Evolutionary conservation across 2,888 invertebrate species (phyloP), one percentile per base, ranked within the genome.

Genomic region (Agrotis ipsilon): DNA sequence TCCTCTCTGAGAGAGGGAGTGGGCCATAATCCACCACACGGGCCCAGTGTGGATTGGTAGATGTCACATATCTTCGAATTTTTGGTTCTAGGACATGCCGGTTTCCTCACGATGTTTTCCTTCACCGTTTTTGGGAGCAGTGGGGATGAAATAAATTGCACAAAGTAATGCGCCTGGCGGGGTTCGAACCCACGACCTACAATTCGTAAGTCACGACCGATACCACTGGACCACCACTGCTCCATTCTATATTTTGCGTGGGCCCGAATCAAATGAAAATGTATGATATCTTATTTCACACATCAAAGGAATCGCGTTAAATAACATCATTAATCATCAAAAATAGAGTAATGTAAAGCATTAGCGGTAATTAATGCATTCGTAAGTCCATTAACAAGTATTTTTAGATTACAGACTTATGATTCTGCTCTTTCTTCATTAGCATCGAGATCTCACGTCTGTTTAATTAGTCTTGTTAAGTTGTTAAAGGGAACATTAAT

Each of bases 291-390:
- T 52, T 55, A 60, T 61, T 63, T 39, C 51, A 48, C 39, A 39
- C 54, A 78, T 76, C 67, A 76, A 76, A 77, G 43, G 45, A 24
- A 18, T 27, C 16, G 18, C 3, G 24, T 45, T 49, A 32, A 51
- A 51, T 48, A 52, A n/a, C 24, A 43, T 45, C 16, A 62, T 72
- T 54, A 48, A 46, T 67, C 46, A 46, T 67, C 49, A 46, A 54
- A 64, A 52, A 46, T 18, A 16, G n/a, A 54, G 39, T 14, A 39
- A 48, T 32, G 59, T 43, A 49, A 63, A 46, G 13, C 51, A 60
- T 63, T 78, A 63, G 46, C 27, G 19, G 51, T 68, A 68, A 76
- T 76, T 58, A 73, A 73, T 52, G 55, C 19, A 39, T 78, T 77
- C 24, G 11, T 24, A 32, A 32, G 39, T n/a, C 46, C 55, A 64